Evolutionary conservation across 2,888 invertebrate species (phyloP).

Genomic region (Lottia scabra): DNA sequence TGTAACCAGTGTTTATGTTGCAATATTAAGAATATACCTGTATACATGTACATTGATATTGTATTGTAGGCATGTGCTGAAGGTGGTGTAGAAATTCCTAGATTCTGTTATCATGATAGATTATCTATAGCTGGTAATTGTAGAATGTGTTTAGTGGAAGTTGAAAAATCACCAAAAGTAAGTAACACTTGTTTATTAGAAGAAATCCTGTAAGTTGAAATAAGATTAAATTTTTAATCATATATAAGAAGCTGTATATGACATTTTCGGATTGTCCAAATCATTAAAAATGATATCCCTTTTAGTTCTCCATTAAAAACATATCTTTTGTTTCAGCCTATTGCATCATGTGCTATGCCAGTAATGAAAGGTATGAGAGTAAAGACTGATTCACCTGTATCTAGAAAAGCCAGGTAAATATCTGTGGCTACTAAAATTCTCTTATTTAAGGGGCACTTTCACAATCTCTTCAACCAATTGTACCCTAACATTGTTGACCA

Average conservation of each 20-base stretch:
- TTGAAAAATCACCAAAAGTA: slow-evolving; percentile 94
- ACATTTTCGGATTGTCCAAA: too few species aligned
- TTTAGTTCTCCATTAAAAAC: not conserved
- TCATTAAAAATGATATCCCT: too few species aligned
- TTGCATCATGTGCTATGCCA: slow-evolving; percentile 99
- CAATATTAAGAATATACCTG: too few species aligned
- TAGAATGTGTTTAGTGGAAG: slow-evolving; percentile 99
- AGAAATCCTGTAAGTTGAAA: too few species aligned
- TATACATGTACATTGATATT: not conserved
- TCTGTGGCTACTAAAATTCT: too few species aligned
- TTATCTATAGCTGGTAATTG: slow-evolving; percentile 99
- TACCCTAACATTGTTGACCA: too few species aligned
- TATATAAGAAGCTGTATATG: too few species aligned
- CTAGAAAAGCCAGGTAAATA: slow-evolving; percentile 79
- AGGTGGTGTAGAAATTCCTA: slow-evolving; percentile 96
- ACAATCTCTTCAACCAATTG: too few species aligned
- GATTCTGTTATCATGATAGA: slow-evolving; percentile 99
- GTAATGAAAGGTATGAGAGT: slow-evolving; percentile 99
- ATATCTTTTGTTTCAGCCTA: slow-evolving; percentile 75
- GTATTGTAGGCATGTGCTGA: slow-evolving; percentile 87
- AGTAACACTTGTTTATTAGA: not conserved
- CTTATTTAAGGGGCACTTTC: too few species aligned
- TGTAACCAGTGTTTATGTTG: too few species aligned
- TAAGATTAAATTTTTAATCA: too few species aligned
- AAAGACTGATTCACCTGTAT: slow-evolving; percentile 96